Percentiles rank a stretch among this genome's conserved stretches.
Evolutionary conservation across 2,888 invertebrate species (phyloP).

Genomic region (Mimachlamys varia): DNA sequence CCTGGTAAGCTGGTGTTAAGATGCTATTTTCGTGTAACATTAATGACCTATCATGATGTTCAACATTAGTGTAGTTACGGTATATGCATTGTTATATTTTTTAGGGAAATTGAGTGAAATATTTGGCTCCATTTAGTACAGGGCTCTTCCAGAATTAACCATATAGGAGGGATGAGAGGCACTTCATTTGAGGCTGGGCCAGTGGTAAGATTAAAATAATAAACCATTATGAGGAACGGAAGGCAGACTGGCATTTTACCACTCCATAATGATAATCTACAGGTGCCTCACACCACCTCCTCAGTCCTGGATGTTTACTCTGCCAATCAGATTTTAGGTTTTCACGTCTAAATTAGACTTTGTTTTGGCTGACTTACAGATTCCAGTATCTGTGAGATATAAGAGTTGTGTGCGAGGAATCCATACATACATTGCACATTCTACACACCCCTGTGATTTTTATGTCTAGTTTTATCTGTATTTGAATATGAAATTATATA

Average conservation of each 20-base stretch:
- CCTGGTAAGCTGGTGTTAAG: neutral
- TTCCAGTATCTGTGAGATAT: neutral
- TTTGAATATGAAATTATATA: neutral
- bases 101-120: neutral
- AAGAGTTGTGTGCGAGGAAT: neutral
- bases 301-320: too few species aligned
- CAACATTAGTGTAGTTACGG: neutral
- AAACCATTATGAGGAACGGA: too few species aligned
- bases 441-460: neutral
- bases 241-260: too few species aligned
- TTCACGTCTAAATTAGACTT: too few species aligned
- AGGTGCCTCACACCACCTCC: too few species aligned
- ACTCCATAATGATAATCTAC: neutral
- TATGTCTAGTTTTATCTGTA: slow-evolving; percentile 22
- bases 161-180: too few species aligned
- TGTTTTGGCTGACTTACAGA: neutral
- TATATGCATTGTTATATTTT: neutral
- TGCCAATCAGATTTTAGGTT: too few species aligned
- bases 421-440: neutral
- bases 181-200: too few species aligned
- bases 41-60: neutral
- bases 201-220: too few species aligned
- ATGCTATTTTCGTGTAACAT: neutral
- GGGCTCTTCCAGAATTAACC: too few species aligned
- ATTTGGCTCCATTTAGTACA: neutral